Percentiles rank a stretch among this genome's conserved stretches.
Evolutionary conservation across 2,113 vertebrate species (phyloP).

Genomic region (Ivindomyrus marchei): DNA sequence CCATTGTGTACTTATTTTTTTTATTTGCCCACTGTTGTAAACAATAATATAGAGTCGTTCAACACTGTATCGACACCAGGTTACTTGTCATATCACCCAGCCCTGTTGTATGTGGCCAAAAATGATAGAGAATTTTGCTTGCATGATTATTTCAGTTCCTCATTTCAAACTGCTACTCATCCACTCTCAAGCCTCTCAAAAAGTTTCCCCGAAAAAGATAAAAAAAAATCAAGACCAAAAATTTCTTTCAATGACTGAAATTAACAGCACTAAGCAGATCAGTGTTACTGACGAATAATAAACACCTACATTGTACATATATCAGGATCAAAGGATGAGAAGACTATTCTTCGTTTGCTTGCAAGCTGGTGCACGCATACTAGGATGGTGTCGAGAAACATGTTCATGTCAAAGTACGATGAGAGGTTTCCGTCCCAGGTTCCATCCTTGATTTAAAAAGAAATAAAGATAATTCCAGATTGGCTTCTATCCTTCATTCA

Average conservation of each 20-base stretch:
- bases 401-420: constrained; percentile 93
- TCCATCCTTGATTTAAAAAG: constrained; percentile 68
- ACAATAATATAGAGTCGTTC: background rate
- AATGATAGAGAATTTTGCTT: background rate
- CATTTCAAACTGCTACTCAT: background rate
- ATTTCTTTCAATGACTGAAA: background rate
- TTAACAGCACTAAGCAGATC: background rate
- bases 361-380: constrained; percentile 81
- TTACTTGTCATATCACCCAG: background rate
- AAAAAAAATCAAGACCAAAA: background rate
- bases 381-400: constrained; percentile 82
- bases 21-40: background rate
- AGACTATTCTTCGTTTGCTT: constrained; percentile 78
- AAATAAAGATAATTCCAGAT: background rate
- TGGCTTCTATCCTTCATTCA: background rate
- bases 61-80: background rate
- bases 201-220: background rate
- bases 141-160: background rate
- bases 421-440: constrained; percentile 90
- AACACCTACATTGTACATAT: constrained; percentile 88
- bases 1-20: background rate
- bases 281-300: background rate
- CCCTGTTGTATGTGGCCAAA: background rate
- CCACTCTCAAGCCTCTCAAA: background rate
- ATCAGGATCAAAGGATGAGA: constrained; percentile 93